phyloP scores from a whole-genome alignment of 2,113 vertebrate genomes.

The Isurus oxyrinchus region DNA sequence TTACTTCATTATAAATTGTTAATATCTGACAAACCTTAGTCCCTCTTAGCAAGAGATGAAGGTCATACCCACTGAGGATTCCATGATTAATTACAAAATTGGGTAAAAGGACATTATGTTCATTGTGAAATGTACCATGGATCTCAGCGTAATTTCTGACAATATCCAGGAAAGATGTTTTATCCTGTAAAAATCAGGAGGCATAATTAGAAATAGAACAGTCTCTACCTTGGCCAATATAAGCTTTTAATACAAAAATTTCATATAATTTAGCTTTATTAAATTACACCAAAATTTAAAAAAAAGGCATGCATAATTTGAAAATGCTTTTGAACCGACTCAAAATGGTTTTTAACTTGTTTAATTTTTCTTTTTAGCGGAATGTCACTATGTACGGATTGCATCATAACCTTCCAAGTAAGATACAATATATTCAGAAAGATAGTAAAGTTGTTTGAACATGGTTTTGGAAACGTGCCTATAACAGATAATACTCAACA shows the following conservation, averaged over 20 bases:
- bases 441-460: not conserved
- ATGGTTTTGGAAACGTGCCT: not conserved
- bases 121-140: constrained; percentile 36
- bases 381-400: not conserved
- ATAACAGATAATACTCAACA: not conserved
- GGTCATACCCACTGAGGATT: constrained; percentile 36
- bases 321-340: not conserved
- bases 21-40: constrained; percentile 21
- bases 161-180: constrained; percentile 36
- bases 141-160: constrained; percentile 38
- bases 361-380: not conserved
- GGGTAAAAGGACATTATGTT: constrained; percentile 3
- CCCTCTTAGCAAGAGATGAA: constrained; percentile 35
- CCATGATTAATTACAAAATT: constrained; percentile 34
- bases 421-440: not conserved
- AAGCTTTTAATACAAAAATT: not conserved
- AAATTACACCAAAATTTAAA: not conserved
- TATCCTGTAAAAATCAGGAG: constrained; percentile 26
- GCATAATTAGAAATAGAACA: not conserved
- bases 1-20: not conserved
- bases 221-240: not conserved
- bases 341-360: not conserved
- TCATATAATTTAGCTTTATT: not conserved
- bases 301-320: not conserved
- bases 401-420: not conserved